phyloP scores from a whole-genome alignment of 2,113 vertebrate genomes.

The Caranx ignobilis region DNA sequence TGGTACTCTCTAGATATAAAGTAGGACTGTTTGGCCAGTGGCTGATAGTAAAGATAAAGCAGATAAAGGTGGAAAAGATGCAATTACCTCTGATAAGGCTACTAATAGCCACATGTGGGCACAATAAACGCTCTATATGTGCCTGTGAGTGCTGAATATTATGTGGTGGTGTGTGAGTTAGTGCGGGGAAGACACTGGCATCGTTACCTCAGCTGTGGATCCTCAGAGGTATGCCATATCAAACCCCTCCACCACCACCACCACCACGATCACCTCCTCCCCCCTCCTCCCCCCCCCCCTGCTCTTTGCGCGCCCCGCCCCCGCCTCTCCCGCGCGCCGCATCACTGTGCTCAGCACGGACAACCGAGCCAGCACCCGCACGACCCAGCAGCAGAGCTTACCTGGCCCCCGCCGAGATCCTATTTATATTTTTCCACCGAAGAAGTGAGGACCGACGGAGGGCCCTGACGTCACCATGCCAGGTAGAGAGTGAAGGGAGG shows the following conservation, averaged over 20 bases:
- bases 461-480: slow-evolving; percentile 69
- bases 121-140: background rate
- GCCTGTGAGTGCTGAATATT: slow-evolving; percentile 38
- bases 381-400: slow-evolving; percentile 61
- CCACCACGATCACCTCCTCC: slow-evolving; percentile 1
- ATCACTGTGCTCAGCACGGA: slow-evolving; percentile 58
- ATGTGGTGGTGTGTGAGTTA: slow-evolving; percentile 51
- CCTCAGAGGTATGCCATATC: slow-evolving; percentile 54
- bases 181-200: slow-evolving; percentile 50
- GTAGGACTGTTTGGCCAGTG: background rate
- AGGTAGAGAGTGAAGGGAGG: slow-evolving; percentile 66
- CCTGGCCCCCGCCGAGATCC: slow-evolving; percentile 46
- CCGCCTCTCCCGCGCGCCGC: slow-evolving; percentile 70
- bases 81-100: slow-evolving; percentile 43
- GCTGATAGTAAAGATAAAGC: slow-evolving; percentile 24
- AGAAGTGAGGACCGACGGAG: slow-evolving; percentile 34
- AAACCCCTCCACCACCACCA: background rate
- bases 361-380: slow-evolving; percentile 30
- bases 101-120: slow-evolving; percentile 14
- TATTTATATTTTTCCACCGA: background rate
- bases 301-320: slow-evolving; percentile 38
- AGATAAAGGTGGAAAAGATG: background rate
- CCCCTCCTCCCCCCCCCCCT: background rate
- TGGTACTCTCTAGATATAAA: background rate
- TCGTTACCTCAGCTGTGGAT: slow-evolving; percentile 30